Base-by-base conservation (phyloP, 2,113 vertebrate species). In the Phaethon lepturus region DNA sequence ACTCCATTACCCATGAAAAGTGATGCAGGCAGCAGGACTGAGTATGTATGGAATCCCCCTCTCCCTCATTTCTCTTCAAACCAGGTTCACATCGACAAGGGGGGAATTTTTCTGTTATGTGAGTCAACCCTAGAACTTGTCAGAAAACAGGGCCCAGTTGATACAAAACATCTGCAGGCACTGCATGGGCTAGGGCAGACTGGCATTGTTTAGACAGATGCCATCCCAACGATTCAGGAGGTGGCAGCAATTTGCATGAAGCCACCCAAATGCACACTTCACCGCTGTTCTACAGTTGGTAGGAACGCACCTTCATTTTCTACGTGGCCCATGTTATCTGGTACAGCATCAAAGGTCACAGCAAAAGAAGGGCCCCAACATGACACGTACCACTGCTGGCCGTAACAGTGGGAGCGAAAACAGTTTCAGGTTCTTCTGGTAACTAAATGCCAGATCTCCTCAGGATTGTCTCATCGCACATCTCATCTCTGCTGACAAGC, bases 1-100 rank as follows among this genome's bases (percentile, higher is more conserved):
- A 82, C 16, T 74, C 35, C 72, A 56, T 56, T 50, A 56, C 13
- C 33, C 47, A 56, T 42, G 66, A 29, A 52, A 94, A 68, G 16
- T 9, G 38, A 87, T 0, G 0, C 6, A 3, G 22, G 38, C 38
- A 81, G 69, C 67, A 84, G 50, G 45, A 42, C 47, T 20, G 50
- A 85, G 50, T 38, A 47, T 0, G 0, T 33, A 62, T 7, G 38
- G 52, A 95, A 93, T 38, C 52, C 23, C 23, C 0, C 14, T 66
- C 50, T 91, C 42, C 31, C 78, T 78, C 10, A 0, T 28, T 58
- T 56, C 69, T 85, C 52, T 85, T 63, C 68, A 93, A 84, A 93
- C 33, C 4, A 18, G 7, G 45, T 38, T 76, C 56, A 87, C 23
- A 31, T 14, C 3, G 0, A 82, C 4, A 6, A 71, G 42, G 24